A percentile compares a stretch with the other conserved stretches of the same genome.
Evolutionary conservation across 2,888 invertebrate genomes (phyloP).

Genomic region (Kryphioiulus occultus): DNA sequence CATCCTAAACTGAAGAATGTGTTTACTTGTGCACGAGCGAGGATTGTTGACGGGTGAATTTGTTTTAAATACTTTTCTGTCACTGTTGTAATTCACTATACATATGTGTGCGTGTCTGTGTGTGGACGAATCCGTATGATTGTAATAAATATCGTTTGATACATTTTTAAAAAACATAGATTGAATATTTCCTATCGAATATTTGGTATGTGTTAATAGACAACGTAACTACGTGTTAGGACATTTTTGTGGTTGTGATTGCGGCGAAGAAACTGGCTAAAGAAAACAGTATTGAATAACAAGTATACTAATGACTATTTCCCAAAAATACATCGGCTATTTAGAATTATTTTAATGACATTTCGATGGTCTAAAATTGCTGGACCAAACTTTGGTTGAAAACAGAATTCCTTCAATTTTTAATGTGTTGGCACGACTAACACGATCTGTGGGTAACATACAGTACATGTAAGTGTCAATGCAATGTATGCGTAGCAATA

Average conservation of each 20-base stretch:
- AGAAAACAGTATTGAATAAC: neutral
- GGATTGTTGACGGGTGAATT: neutral
- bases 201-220: neutral
- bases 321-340: too few species aligned
- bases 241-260: neutral
- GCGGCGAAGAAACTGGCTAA: neutral
- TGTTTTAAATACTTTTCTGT: neutral
- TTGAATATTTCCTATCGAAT: neutral
- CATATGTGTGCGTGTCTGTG: neutral
- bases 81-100: neutral
- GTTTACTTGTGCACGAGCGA: neutral
- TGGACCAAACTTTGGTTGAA: too few species aligned
- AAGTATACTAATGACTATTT: neutral
- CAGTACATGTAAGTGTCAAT: too few species aligned
- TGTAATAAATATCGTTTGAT: slow-evolving; percentile 22
- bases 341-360: too few species aligned
- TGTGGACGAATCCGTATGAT: neutral
- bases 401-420: too few species aligned
- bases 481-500: too few species aligned
- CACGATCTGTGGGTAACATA: neutral
- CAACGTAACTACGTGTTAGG: neutral
- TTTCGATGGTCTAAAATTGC: too few species aligned
- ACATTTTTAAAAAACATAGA: neutral
- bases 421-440: too few species aligned
- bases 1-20: neutral